Evolutionary conservation across 1,140 invertebrate species (phyloP).

Genomic region (Drosophila persimilis): DNA sequence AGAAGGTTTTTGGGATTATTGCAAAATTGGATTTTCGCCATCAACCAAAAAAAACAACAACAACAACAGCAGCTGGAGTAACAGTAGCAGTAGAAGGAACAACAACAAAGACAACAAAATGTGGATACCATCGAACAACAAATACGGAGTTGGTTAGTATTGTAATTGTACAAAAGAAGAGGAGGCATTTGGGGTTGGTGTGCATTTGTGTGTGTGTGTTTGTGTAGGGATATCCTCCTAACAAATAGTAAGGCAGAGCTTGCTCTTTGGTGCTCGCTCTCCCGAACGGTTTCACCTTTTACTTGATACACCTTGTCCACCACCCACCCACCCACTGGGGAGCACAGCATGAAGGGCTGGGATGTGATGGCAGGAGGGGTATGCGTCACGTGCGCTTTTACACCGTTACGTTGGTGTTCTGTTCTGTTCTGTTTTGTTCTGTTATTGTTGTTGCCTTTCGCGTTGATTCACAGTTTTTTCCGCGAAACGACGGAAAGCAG

Average conservation of each 20-base stretch:
- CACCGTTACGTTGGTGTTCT: constrained; percentile 8
- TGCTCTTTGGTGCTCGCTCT: too few species aligned
- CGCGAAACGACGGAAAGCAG: constrained; percentile 66
- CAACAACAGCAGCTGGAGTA: constrained; percentile 7
- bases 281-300: too few species aligned
- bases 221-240: too few species aligned
- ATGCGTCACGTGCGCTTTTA: constrained; percentile 70
- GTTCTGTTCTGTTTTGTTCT: constrained; percentile 21
- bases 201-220: background rate
- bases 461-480: constrained; percentile 77
- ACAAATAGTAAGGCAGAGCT: too few species aligned
- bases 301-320: background rate
- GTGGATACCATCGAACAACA: constrained; percentile 82
- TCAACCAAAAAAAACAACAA: constrained; percentile 2
- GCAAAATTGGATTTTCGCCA: constrained; percentile 34
- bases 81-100: background rate
- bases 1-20: constrained; percentile 32
- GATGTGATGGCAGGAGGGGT: constrained; percentile 2
- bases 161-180: background rate
- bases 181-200: constrained; percentile 4
- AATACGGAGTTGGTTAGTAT: constrained; percentile 82
- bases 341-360: too few species aligned
- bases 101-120: constrained; percentile 51
- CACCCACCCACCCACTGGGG: constrained; percentile 3
- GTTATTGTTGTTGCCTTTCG: constrained; percentile 68